Evolutionary conservation across 1,140 invertebrate species (phyloP), one percentile per base, ranked within the genome.

Genomic region (Cecropterus lyciades): DNA sequence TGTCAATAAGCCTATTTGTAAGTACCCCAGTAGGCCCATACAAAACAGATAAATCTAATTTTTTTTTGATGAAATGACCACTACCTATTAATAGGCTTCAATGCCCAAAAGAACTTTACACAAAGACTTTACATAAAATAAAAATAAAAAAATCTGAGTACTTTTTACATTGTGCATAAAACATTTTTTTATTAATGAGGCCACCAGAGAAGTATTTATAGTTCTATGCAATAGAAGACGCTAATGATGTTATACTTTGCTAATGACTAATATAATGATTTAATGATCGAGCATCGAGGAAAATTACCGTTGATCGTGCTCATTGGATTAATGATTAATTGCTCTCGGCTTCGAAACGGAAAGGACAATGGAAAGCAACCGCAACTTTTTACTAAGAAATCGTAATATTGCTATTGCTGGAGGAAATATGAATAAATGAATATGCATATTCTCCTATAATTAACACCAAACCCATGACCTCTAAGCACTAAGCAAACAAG

Each of bases 261-360:
- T 57, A 43, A 57, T 57, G 55, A 57, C 55, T 57, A 53, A 42
- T 57, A 17, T 57, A 57, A 57, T 57, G 55, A 57, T 43, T 24
- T 57, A 57, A 57, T 57, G 55, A 57, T 57, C n/a, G 40, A 57
- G 11, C 17, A 13, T 27, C 55, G 55, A 14, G 42, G 55, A 57
- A 57, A 57, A 57, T 45, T 57, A 57, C 17, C 17, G 40, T 43
- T 24, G 40, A 57, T 43, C 40, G 55, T 57, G 40, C 40, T 57
- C 55, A 43, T 57, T 57, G 55, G 33, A 43, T 57, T 45, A 45
- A 45, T 57, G 55, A 57, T 45, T 57, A 57, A 57, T 57, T 57
- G 40, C 20, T 20, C 20, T 53, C 15, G 15, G 51, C 51, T 53
- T 53, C 10, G 51, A 53, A 53, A 53, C 33, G 27, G 51, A 53